These are phyloP conservation scores for Coenonympha arcania DNA, from an alignment of 2,888 invertebrate genomes.

Conservation along the genomic window DNA sequence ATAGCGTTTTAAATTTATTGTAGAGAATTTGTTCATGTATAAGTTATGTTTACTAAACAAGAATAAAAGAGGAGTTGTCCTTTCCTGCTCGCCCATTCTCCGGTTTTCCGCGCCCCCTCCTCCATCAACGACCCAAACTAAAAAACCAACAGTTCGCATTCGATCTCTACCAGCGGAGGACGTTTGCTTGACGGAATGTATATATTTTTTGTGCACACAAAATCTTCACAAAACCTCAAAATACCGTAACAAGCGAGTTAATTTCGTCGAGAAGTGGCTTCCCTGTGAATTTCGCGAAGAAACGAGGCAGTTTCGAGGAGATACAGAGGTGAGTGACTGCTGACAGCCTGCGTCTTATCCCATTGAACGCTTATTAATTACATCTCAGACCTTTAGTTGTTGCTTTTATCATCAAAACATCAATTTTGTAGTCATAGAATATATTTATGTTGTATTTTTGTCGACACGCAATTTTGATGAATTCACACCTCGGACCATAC, in stretches of 20 bases:
- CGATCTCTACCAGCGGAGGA: slow-evolving; percentile 70
- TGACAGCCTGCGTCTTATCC: slow-evolving; percentile 71
- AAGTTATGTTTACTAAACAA: slow-evolving; percentile 16
- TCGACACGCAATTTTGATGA: slow-evolving; percentile 31
- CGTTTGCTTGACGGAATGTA: slow-evolving; percentile 67
- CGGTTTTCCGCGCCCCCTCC: slow-evolving; percentile 59
- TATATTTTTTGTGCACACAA: slow-evolving; percentile 70
- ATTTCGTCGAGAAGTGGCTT: slow-evolving; percentile 57
- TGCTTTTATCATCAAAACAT: slow-evolving; percentile 38
- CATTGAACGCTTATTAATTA: slow-evolving; percentile 52
- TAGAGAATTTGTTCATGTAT: neutral
- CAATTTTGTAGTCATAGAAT: slow-evolving; percentile 28
- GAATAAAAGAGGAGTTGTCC: slow-evolving; percentile 42
- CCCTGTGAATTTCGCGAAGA: slow-evolving; percentile 62
- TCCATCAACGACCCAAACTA: slow-evolving; percentile 48
- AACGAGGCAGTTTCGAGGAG: slow-evolving; percentile 55
- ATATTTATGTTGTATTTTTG: slow-evolving; percentile 44
- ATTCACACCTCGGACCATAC: slow-evolving; percentile 45
- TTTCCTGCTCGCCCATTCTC: slow-evolving; percentile 59
- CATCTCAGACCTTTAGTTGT: slow-evolving; percentile 41
- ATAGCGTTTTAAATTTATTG: neutral
- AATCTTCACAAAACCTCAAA: slow-evolving; percentile 68
- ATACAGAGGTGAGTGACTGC: slow-evolving; percentile 68
- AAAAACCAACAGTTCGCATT: slow-evolving; percentile 73
- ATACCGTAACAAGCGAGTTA: slow-evolving; percentile 63